Base-by-base conservation (phyloP, 2,113 vertebrate species). In the Acrocephalus arundinaceus region DNA sequence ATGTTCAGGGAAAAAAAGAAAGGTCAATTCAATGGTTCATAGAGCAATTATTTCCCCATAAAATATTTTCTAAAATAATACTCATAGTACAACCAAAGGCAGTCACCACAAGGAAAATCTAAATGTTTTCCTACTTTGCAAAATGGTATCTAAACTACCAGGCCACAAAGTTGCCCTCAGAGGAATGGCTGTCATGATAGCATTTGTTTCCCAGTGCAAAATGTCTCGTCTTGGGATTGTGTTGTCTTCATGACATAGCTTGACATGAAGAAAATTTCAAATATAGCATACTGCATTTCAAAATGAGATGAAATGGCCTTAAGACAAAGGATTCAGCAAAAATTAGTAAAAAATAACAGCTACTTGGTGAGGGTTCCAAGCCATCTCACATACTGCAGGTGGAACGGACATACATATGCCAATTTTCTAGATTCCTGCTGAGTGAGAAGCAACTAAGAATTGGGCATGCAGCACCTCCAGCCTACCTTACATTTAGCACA, bases 1-100 rank as follows among this genome's bases (percentile, higher is more conserved):
- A 77, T 79, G 35, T 81, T 87, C 35, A 17, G 37, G n/a, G 3
- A 1, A 10, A 39, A 82, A 76, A 79, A 22, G 9, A 70, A 71
- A 52, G 51, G 72, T 96, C 95, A 95, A 37, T 95, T 84, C 72
- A 43, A 84, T 46, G 68, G 74, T 78, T 95, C 90, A 91, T 49
- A 77, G 87, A 85, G 61, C 51, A 86, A 74, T 92, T 72, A 63
- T 78, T 81, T 95, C 61, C 39, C 58, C 37, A 62, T 90, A 85
- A 88, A 83, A 73, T 63, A 86, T 43, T 55, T 89, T 83, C 57
- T 63, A 87, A 92, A 91, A 92, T 74, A 90, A 85, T 39, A n/a
- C 48, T 80, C 21, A 74, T 52, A 70, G 30, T 48, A 51, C 45
- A 93, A 89, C 16, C 43, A 87, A 92, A 82, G 18, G 62, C 68